Evolutionary conservation across 2,113 vertebrate genomes (phyloP).

Genomic region (Corythornis cristatus): DNA sequence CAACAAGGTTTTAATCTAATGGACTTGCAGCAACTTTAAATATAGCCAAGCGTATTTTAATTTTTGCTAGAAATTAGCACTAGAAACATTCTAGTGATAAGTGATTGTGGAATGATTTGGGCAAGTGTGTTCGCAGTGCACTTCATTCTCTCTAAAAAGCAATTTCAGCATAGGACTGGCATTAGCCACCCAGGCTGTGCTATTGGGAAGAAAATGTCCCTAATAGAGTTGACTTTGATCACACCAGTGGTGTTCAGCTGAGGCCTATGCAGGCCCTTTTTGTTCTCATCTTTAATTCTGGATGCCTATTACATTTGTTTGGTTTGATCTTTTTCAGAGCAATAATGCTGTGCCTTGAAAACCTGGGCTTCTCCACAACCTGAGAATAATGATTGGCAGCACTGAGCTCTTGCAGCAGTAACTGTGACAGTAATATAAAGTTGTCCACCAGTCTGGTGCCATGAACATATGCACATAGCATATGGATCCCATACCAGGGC

Average conservation of each 20-base stretch:
- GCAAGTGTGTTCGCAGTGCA: background rate
- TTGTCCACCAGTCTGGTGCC: background rate
- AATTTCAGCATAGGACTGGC: background rate
- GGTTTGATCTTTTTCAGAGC: background rate
- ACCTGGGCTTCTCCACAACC: background rate
- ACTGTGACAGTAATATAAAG: background rate
- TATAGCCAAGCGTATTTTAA: background rate
- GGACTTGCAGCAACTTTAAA: background rate
- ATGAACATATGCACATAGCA: accelerated
- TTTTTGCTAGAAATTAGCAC: background rate
- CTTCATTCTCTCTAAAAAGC: background rate
- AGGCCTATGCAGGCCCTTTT: background rate
- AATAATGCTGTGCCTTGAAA: background rate
- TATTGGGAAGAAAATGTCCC: background rate
- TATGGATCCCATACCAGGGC: background rate
- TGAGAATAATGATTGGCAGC: accelerated
- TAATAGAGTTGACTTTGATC: background rate
- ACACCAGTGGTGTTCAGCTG: background rate
- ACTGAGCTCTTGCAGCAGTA: background rate
- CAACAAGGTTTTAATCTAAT: background rate
- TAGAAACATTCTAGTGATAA: background rate
- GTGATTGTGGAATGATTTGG: background rate
- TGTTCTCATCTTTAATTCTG: background rate
- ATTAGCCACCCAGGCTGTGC: background rate
- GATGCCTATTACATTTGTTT: background rate